These are phyloP conservation scores for Limnodromus scolopaceus DNA, from an alignment of 2,797 vertebrate genomes.

Conservation along the genomic window DNA sequence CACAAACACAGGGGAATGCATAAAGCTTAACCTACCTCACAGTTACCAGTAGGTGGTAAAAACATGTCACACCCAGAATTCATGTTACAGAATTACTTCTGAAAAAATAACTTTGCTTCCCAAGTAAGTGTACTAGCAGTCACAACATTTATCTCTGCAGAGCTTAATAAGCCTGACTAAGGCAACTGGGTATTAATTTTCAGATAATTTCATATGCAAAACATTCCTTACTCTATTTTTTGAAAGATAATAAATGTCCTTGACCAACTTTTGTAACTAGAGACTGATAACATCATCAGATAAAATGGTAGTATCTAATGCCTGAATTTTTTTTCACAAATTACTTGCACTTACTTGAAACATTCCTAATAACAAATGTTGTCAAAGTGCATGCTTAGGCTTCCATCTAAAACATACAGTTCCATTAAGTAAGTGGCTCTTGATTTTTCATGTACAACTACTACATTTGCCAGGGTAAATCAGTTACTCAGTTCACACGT, in stretches of 20 bases:
- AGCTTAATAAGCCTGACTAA: background rate
- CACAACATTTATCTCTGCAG: background rate
- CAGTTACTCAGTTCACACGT: background rate
- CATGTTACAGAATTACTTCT: background rate
- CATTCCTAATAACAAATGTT: background rate
- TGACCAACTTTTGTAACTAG: background rate
- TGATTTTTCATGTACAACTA: background rate
- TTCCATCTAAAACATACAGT: background rate
- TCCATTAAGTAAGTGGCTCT: background rate
- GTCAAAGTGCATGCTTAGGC: background rate
- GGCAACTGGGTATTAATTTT: background rate
- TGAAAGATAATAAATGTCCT: background rate
- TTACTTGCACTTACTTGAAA: background rate
- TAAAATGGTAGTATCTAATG: background rate
- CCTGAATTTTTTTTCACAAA: background rate
- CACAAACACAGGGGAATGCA: background rate
- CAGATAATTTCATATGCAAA: background rate
- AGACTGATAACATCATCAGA: background rate
- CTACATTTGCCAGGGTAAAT: background rate
- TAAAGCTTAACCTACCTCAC: background rate
- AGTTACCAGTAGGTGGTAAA: background rate
- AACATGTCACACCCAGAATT: background rate
- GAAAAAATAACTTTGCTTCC: background rate
- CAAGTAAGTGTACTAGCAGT: background rate
- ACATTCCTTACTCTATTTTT: background rate